A percentile compares a stretch with the other conserved stretches of the same genome.
These are phyloP conservation scores for Sinelater perroti DNA, from an alignment of 2,888 invertebrate species.

Conservation along the genomic window DNA sequence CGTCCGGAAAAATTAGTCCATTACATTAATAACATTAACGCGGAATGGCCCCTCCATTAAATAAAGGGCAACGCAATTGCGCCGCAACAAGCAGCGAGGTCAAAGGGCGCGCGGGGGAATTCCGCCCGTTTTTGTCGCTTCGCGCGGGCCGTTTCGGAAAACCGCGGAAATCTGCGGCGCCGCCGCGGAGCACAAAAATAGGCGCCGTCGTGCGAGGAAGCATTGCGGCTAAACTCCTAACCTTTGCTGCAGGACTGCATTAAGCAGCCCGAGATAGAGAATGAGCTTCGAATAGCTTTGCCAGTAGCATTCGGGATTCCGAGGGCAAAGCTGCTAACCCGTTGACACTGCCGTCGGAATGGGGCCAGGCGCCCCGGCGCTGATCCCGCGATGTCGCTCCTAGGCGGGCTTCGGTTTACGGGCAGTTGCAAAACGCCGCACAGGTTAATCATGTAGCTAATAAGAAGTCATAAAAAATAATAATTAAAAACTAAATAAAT, in stretches of 20 bases:
- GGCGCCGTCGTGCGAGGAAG: constrained; percentile 5
- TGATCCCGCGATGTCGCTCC: background rate
- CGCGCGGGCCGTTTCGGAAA: too few species aligned
- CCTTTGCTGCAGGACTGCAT: constrained; percentile 20
- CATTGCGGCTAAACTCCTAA: constrained; percentile 2
- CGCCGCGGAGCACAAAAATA: constrained; percentile 1
- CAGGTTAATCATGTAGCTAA: background rate
- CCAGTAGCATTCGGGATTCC: constrained; percentile 37
- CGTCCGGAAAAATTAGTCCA: background rate
- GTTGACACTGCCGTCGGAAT: constrained; percentile 22
- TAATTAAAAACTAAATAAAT: background rate
- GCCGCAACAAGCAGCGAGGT: too few species aligned
- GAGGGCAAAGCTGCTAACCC: constrained; percentile 32
- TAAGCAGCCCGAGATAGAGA: background rate
- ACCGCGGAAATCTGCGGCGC: too few species aligned
- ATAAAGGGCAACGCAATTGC: constrained; percentile 1
- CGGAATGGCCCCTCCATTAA: background rate
- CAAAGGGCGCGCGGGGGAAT: too few species aligned
- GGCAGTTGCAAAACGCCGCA: background rate
- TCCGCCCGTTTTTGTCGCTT: too few species aligned
- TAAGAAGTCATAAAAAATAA: constrained; percentile 1
- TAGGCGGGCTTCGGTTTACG: background rate
- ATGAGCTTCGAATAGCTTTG: constrained; percentile 23
- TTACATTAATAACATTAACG: constrained; percentile 3
- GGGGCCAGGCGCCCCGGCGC: constrained; percentile 14